phyloP scores from a whole-genome alignment of 2,113 vertebrate species.

The Sinocyclocheilus maitianheensis region DNA sequence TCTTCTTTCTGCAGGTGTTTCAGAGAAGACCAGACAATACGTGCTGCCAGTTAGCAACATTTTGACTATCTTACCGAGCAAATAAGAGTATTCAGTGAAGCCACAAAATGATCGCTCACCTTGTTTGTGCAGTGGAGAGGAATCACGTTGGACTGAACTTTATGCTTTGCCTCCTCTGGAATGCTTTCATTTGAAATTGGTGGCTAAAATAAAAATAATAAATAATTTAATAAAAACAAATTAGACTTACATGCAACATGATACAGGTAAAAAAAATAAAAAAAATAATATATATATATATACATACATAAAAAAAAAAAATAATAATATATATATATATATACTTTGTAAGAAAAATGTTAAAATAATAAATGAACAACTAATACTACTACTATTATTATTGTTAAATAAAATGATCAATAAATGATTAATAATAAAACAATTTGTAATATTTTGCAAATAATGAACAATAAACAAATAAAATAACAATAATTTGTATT shows the following conservation, averaged over 20 bases:
- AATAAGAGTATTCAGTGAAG: neutral
- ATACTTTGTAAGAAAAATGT: no score
- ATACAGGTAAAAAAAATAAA: neutral
- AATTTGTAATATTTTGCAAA: no score
- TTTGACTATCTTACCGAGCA: neutral
- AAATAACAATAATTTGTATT: neutral
- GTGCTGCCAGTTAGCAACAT: neutral
- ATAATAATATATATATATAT: no score
- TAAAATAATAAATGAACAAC: no score
- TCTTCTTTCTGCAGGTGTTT: conserved; percentile 81
- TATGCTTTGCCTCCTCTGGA: conserved; percentile 72
- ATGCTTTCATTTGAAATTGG: conserved; percentile 77
- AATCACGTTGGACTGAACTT: conserved; percentile 79
- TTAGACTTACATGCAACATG: neutral
- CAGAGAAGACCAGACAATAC: neutral
- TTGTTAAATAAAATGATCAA: no score
- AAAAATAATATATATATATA: no score
- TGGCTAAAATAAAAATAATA: conserved; percentile 69
- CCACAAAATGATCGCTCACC: conserved; percentile 71
- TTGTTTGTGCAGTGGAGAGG: conserved; percentile 85
- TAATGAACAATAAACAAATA: neutral
- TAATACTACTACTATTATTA: no score
- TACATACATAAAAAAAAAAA: no score
- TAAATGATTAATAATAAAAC: no score
- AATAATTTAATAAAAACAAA: neutral